Evolutionary conservation across 2,113 vertebrate species (phyloP).

Genomic region (Psammodynastes pulverulentus): DNA sequence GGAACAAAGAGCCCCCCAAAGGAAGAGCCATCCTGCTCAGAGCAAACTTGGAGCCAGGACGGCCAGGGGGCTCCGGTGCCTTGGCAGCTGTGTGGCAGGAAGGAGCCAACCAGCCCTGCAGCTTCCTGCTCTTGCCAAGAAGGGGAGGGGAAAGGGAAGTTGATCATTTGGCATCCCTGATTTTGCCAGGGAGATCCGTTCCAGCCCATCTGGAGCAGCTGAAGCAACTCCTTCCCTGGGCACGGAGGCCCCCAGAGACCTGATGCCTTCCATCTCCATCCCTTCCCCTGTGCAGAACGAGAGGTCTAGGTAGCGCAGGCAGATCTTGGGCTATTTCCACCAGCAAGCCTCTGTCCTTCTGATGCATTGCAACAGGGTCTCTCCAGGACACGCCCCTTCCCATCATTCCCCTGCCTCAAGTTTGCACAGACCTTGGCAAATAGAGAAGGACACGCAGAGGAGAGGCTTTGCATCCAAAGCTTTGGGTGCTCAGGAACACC

Average conservation of each 20-base stretch:
- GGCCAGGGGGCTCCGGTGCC: constrained; percentile 40
- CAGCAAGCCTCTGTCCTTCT: background rate
- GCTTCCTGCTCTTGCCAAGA: constrained; percentile 41
- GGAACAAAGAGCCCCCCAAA: constrained; percentile 17
- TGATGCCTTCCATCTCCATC: accelerated
- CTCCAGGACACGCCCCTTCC: constrained; percentile 63
- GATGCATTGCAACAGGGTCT: constrained; percentile 45
- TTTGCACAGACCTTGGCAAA: constrained; percentile 39
- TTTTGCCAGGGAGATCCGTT: background rate
- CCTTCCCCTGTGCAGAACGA: background rate
- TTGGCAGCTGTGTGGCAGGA: constrained; percentile 51
- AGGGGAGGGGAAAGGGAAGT: background rate
- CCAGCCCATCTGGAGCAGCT: background rate
- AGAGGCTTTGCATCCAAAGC: constrained; percentile 17
- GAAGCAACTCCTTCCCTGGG: background rate
- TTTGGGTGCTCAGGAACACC: too few species aligned
- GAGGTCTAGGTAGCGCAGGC: background rate
- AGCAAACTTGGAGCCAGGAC: constrained; percentile 55
- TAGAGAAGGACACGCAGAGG: constrained; percentile 45
- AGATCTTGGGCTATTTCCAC: background rate
- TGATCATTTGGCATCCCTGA: background rate
- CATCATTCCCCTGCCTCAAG: constrained; percentile 54
- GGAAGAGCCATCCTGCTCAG: constrained; percentile 66
- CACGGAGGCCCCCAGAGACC: background rate
- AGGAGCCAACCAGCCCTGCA: background rate